Conservation (phyloP, 2,113 vertebrate genomes). For the Beaufortia kweichowensis region DNA sequence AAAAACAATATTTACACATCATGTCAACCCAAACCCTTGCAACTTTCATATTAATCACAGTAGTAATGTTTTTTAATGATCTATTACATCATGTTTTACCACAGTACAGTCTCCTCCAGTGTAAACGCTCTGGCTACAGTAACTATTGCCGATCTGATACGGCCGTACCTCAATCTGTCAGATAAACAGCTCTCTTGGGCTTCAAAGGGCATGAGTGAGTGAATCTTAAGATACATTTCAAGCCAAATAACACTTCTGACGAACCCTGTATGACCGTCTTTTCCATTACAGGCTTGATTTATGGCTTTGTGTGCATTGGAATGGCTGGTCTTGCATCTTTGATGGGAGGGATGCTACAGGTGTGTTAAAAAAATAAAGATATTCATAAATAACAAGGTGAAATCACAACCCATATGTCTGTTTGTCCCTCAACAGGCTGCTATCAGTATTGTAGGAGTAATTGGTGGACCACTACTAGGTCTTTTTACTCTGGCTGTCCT, state of each 20-base stretch:
- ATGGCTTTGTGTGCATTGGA: conserved; percentile 73
- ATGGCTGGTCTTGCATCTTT: conserved; percentile 78
- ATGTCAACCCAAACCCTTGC: neutral
- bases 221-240: neutral
- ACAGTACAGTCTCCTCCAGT: conserved; percentile 87
- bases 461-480: conserved; percentile 78
- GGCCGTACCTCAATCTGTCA: conserved; percentile 71
- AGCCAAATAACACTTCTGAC: neutral
- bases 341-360: conserved; percentile 77
- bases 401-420: neutral
- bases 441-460: conserved; percentile 73
- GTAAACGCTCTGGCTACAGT: conserved; percentile 85
- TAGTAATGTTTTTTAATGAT: neutral
- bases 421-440: conserved; percentile 64
- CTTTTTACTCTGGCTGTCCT: conserved; percentile 77
- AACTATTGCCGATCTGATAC: conserved; percentile 82
- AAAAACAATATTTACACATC: neutral
- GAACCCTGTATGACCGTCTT: neutral
- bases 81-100: neutral
- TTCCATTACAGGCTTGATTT: conserved; percentile 69
- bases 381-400: neutral
- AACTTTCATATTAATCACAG: neutral
- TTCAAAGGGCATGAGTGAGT: conserved; percentile 82
- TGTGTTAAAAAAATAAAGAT: conserved; percentile 5
- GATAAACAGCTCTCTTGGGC: conserved; percentile 76